Evolutionary conservation across 2,113 vertebrate species (phyloP).

Genomic region (Chaetodon auriga): DNA sequence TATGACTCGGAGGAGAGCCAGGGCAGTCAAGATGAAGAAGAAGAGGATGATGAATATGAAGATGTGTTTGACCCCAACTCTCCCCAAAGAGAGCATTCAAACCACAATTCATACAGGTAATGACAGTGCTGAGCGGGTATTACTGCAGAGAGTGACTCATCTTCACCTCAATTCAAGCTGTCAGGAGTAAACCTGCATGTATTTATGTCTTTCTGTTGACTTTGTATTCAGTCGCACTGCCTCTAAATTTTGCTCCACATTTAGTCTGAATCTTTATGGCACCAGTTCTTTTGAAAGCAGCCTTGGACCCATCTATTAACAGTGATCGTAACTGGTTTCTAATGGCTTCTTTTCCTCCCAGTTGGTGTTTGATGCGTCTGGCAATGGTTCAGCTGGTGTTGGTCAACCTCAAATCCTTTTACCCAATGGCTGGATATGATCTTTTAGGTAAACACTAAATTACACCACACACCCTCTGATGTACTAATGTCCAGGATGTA

Average conservation of each 20-base stretch:
- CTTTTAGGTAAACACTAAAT: conserved; percentile 89
- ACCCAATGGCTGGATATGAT: conserved; percentile 96
- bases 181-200: conserved; percentile 1
- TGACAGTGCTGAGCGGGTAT: background rate
- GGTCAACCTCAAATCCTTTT: conserved; percentile 95
- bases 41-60: conserved; percentile 83
- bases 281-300: background rate
- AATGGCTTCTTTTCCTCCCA: conserved; percentile 66
- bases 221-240: background rate
- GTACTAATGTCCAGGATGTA: conserved; percentile 8
- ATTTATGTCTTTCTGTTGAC: conserved; percentile 15
- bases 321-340: conserved; percentile 17
- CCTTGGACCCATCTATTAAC: background rate
- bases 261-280: background rate
- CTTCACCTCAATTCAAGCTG: background rate
- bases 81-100: conserved; percentile 91
- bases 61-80: conserved; percentile 85
- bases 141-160: background rate
- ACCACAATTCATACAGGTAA: conserved; percentile 97
- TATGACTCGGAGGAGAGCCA: conserved; percentile 98
- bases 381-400: conserved; percentile 97
- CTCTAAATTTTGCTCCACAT: conserved; percentile 11
- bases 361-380: conserved; percentile 98
- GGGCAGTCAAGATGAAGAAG: conserved; percentile 89
- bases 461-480: conserved; percentile 20